phyloP scores from a whole-genome alignment of 2,113 vertebrate genomes.

The Spea multiplicata region DNA sequence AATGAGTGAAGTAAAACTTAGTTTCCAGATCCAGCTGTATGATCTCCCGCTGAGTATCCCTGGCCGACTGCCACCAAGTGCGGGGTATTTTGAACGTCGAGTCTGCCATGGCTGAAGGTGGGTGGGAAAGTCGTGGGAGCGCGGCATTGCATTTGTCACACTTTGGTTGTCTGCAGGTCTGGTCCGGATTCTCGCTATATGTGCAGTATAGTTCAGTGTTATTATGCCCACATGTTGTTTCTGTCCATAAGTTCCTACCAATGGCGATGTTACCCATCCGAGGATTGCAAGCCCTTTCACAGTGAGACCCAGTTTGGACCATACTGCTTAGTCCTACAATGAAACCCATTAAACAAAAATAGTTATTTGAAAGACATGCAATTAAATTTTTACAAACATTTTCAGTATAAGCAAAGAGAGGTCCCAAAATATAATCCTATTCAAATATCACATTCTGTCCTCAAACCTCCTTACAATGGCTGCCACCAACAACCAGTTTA shows the following conservation, averaged over 20 bases:
- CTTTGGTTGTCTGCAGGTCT: slow-evolving; percentile 63
- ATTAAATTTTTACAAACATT: too few species aligned
- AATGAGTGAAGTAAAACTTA: slow-evolving; percentile 92
- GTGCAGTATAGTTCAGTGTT: slow-evolving; percentile 77
- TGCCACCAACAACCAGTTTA: too few species aligned
- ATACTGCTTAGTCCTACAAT: slow-evolving; percentile 59
- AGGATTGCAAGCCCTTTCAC: slow-evolving; percentile 91
- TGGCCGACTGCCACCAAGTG: slow-evolving; percentile 95
- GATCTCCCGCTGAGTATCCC: slow-evolving; percentile 68
- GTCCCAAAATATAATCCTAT: too few species aligned
- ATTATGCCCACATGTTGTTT: slow-evolving; percentile 78
- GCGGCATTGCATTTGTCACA: slow-evolving; percentile 78
- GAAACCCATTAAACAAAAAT: background rate
- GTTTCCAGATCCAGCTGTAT: slow-evolving; percentile 89
- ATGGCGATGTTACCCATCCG: slow-evolving; percentile 89
- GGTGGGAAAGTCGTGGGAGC: slow-evolving; percentile 74
- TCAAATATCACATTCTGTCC: too few species aligned
- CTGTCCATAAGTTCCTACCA: slow-evolving; percentile 78
- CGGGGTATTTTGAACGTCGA: slow-evolving; percentile 87
- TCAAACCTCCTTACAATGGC: too few species aligned
- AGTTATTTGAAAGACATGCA: background rate
- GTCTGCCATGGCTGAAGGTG: slow-evolving; percentile 85
- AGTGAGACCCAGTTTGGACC: slow-evolving; percentile 65
- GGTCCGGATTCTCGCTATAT: slow-evolving; percentile 62
- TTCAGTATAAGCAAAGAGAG: too few species aligned